phyloP scores from a whole-genome alignment of 2,888 invertebrate species.

The Scaptomyza flava region DNA sequence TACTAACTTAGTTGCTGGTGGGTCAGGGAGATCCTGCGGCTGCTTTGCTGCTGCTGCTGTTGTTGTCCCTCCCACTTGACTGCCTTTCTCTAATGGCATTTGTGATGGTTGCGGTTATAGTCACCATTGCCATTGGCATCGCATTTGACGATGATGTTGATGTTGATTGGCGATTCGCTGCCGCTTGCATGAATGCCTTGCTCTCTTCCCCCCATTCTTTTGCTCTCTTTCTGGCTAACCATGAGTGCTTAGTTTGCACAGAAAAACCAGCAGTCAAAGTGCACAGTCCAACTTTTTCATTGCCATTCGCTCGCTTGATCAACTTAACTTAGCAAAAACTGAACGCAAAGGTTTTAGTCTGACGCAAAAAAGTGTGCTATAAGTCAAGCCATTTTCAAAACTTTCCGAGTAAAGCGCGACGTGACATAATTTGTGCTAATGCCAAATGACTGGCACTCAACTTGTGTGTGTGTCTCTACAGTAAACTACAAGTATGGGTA shows the following conservation, averaged over 20 bases:
- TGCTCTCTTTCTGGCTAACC: background rate
- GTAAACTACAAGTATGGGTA: slow-evolving; percentile 10
- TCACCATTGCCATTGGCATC: slow-evolving; percentile 47
- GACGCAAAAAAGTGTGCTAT: slow-evolving; percentile 48
- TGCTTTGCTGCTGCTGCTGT: slow-evolving; percentile 15
- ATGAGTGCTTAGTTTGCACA: slow-evolving; percentile 47
- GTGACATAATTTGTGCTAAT: slow-evolving; percentile 77
- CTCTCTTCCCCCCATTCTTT: background rate
- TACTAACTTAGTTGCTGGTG: slow-evolving; percentile 42
- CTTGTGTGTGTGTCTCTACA: slow-evolving; percentile 11
- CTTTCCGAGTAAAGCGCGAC: slow-evolving; percentile 60
- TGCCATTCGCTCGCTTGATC: slow-evolving; percentile 23
- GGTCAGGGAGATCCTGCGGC: background rate
- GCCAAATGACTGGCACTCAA: slow-evolving; percentile 47
- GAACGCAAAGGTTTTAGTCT: slow-evolving; percentile 18
- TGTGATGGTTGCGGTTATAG: slow-evolving; percentile 77
- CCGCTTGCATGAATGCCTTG: slow-evolving; percentile 52
- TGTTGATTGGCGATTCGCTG: slow-evolving; percentile 76
- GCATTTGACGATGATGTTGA: slow-evolving; percentile 73
- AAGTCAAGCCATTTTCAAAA: slow-evolving; percentile 65
- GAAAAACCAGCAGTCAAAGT: slow-evolving; percentile 23
- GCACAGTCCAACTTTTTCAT: slow-evolving; percentile 55
- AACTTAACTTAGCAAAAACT: slow-evolving; percentile 25
- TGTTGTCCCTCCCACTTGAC: slow-evolving; percentile 27
- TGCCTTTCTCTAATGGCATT: slow-evolving; percentile 73